phyloP scores from a whole-genome alignment of 2,113 vertebrate genomes.

The Ophiodon elongatus region DNA sequence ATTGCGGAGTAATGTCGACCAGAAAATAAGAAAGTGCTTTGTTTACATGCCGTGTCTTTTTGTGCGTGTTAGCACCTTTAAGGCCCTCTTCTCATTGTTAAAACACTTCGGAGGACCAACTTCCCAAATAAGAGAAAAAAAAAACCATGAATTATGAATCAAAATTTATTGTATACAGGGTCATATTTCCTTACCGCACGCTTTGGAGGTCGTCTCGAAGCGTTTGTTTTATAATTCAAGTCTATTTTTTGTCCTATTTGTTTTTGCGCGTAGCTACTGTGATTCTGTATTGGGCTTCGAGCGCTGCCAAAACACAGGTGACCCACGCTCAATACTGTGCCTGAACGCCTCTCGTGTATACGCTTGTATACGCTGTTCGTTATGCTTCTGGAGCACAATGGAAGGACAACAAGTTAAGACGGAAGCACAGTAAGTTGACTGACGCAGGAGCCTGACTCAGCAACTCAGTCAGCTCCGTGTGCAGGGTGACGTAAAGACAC shows the following conservation, averaged over 20 bases:
- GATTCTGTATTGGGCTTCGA: not conserved
- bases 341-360: not conserved
- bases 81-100: not conserved
- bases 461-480: slow-evolving; percentile 20
- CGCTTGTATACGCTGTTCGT: not conserved
- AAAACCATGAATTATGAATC: no score
- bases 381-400: not conserved
- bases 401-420: not conserved
- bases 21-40: no score
- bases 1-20: no score
- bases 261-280: not conserved
- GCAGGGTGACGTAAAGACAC: slow-evolving; percentile 27
- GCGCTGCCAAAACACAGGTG: not conserved
- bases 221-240: no score
- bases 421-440: not conserved
- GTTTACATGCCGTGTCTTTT: no score
- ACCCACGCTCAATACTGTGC: not conserved
- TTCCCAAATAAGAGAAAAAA: not conserved
- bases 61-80: not conserved
- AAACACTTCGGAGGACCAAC: not conserved
- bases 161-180: not conserved
- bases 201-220: no score
- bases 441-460: slow-evolving; percentile 58
- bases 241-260: no score
- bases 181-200: no score